These are phyloP conservation scores for Dorcus hopei DNA, from an alignment of 2,888 invertebrate species.

Conservation along the genomic window DNA sequence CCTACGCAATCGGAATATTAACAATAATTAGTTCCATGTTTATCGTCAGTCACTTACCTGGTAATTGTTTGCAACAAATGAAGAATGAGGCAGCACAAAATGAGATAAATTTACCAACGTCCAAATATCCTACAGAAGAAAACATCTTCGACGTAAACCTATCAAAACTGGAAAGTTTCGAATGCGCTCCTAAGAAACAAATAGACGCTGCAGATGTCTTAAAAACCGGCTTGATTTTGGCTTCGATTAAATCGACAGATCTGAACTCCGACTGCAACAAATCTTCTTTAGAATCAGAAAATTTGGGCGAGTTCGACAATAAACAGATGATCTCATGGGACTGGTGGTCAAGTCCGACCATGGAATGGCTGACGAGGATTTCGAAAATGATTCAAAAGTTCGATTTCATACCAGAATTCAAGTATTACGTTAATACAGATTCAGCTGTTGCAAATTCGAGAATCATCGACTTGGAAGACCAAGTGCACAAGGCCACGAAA, in stretches of 20 bases:
- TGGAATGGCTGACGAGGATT: conserved; percentile 45
- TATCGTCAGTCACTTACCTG: conserved; percentile 53
- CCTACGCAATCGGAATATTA: conserved; percentile 59
- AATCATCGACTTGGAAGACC: conserved; percentile 40
- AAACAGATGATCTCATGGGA: conserved; percentile 42
- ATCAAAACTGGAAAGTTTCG: background rate
- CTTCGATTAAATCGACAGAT: conserved; percentile 35
- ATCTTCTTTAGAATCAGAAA: conserved; percentile 13
- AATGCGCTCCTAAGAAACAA: conserved; percentile 15
- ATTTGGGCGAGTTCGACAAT: conserved; percentile 21
- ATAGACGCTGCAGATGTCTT: conserved; percentile 40
- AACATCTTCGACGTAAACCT: background rate
- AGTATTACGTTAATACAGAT: conserved; percentile 31
- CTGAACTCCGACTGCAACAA: conserved; percentile 18
- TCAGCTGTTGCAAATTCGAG: conserved; percentile 35
- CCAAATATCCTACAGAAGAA: background rate
- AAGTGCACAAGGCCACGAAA: conserved; percentile 44
- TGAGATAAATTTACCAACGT: background rate
- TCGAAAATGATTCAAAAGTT: conserved; percentile 35
- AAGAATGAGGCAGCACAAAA: background rate
- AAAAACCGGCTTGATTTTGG: conserved; percentile 43
- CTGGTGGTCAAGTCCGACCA: conserved; percentile 47
- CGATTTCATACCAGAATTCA: conserved; percentile 26
- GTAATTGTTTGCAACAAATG: conserved; percentile 42
- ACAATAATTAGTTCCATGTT: conserved; percentile 60